These are phyloP conservation scores for Drosophila meridionalis DNA, from an alignment of 2,888 invertebrate genomes.

Conservation along the genomic window DNA sequence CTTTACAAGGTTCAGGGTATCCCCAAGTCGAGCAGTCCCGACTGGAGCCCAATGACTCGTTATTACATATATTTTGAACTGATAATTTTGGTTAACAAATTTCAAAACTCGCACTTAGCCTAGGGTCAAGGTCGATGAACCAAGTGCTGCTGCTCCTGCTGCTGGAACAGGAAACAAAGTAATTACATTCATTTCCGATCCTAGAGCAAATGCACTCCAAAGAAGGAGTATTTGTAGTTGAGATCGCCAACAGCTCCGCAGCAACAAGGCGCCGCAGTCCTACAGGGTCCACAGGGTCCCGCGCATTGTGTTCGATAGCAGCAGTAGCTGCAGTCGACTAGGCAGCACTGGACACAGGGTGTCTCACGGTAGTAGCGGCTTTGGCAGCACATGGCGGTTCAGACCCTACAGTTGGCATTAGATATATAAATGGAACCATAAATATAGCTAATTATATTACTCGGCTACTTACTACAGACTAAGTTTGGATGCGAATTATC, in stretches of 20 bases:
- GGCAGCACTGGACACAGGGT: slow-evolving; percentile 65
- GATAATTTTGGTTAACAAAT: not conserved
- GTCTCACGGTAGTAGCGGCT: slow-evolving; percentile 63
- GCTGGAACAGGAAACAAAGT: not conserved
- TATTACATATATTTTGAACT: not conserved
- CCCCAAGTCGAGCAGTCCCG: not conserved
- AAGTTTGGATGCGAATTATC: not conserved
- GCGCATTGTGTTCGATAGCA: slow-evolving; percentile 53
- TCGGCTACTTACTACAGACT: slow-evolving; percentile 8
- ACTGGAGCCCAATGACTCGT: not conserved
- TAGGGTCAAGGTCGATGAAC: not conserved
- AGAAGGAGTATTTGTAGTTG: slow-evolving; percentile 54
- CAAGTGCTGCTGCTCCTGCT: slow-evolving; percentile 12
- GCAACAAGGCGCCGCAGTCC: slow-evolving; percentile 38
- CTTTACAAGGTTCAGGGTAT: not conserved
- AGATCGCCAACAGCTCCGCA: slow-evolving; percentile 46
- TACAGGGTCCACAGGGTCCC: slow-evolving; percentile 47
- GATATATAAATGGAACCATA: no score
- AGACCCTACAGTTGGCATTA: no score
- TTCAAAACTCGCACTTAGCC: not conserved
- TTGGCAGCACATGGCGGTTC: slow-evolving; percentile 57
- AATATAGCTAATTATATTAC: not conserved
- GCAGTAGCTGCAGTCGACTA: slow-evolving; percentile 63
- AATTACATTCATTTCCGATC: no score
- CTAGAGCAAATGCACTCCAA: slow-evolving; percentile 47